Evolutionary conservation across 2,113 vertebrate genomes (phyloP), one percentile per base, ranked within the genome.

Genomic region (Reinhardtius hippoglossoides): DNA sequence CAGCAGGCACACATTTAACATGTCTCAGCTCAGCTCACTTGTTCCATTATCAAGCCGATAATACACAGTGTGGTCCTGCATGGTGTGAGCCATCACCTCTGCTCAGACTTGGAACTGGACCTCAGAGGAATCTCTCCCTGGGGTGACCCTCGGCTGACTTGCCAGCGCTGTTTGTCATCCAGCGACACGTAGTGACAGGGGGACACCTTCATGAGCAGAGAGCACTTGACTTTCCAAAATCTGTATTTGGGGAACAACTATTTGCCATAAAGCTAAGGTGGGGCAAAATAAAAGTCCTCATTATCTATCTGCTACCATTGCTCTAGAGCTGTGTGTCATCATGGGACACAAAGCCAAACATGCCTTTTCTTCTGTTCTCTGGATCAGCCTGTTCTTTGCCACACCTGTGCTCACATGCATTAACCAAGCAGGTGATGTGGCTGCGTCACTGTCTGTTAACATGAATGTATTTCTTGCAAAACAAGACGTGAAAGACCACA

Each of bases 81-180:
- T 1, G 20, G 55, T 21, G 60, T 50, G 52, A 60, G 26, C 27
- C 20, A 5, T 4, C 48, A 58, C 78, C 76, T 88, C 62, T 88
- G 78, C 74, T 74, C 46, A 44, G 50, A 84, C 63, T 86, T 83
- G 83, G 84, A 86, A 35, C 64, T 13, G 31, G 26, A 48, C 16
- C 71, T 9, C 3, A 54, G 20, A 48, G 40, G 72, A 80, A 46
- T 81, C 62, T 56, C 44, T 71, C 35, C 20, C 72, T 46, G 42
- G 48, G 48, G 20, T 81, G 73, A 83, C 83, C 61, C 75, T 74
- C 35, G 21, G 18, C 54, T 58, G 48, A 71, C 27, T 15, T 9
- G 9, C 40, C 20, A 20, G 46, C 18, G 50, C 50, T 54, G 18
- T 9, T 54, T 10, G 13, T n/a, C 50, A 7, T 50, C 50, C 50